phyloP scores from a whole-genome alignment of 2,113 vertebrate species.

The Salvelinus namaycush region DNA sequence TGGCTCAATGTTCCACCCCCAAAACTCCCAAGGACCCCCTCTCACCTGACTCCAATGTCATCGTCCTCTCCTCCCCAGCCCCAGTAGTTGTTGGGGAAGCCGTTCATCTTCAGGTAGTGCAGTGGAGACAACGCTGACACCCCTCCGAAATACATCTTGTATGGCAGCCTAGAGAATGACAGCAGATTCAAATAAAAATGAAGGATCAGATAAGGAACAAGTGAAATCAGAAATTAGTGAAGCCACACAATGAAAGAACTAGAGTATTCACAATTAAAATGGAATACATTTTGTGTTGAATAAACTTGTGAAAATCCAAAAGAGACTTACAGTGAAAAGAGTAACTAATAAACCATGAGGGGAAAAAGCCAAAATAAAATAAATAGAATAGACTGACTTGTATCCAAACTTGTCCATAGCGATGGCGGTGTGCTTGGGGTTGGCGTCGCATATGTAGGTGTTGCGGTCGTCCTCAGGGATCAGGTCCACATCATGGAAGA shows the following conservation, averaged over 20 bases:
- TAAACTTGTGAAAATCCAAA: background rate
- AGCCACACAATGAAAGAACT: background rate
- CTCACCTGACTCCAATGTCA: constrained; percentile 79
- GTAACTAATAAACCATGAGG: background rate
- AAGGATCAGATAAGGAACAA: background rate
- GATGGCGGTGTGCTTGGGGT: constrained; percentile 79
- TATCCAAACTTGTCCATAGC: constrained; percentile 87
- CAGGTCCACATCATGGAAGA: constrained; percentile 83
- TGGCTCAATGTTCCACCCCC: background rate
- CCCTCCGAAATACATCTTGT: constrained; percentile 78
- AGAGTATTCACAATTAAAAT: too few species aligned
- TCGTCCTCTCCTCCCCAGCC: constrained; percentile 82
- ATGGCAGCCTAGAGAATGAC: constrained; percentile 72
- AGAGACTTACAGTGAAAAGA: background rate
- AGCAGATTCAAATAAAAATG: background rate
- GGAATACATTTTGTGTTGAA: too few species aligned
- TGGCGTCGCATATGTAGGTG: constrained; percentile 73
- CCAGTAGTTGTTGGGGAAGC: constrained; percentile 83
- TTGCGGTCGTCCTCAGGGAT: constrained; percentile 83
- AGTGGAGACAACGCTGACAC: constrained; percentile 77
- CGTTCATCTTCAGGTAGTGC: constrained; percentile 82
- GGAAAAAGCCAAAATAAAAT: background rate
- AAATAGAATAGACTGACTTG: constrained; percentile 69
- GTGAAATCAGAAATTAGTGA: background rate
- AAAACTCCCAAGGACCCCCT: background rate